Evolutionary conservation across 2,888 invertebrate species (phyloP).

Genomic region (Brachynemurus nebulosus): DNA sequence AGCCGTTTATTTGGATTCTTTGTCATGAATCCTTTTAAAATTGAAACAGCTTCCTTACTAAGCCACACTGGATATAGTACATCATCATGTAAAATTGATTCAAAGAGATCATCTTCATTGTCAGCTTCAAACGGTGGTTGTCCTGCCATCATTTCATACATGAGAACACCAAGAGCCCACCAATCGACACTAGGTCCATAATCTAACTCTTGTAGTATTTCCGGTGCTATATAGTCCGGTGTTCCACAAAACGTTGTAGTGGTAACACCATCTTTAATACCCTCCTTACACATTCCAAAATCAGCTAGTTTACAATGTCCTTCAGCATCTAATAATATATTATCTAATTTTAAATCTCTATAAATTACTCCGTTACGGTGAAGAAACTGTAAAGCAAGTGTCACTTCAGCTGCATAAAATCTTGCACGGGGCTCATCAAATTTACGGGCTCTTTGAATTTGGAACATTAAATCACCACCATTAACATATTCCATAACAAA

Average conservation of each 20-base stretch:
- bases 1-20: constrained; percentile 89
- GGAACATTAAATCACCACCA: constrained; percentile 98
- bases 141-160: constrained; percentile 99
- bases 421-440: constrained; percentile 92
- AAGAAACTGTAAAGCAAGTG: constrained; percentile 91
- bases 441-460: constrained; percentile 95
- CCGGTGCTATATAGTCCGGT: constrained; percentile 97
- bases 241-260: constrained; percentile 99
- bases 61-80: constrained; percentile 97
- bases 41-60: constrained; percentile 78
- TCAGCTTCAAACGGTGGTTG: constrained; percentile 99
- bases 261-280: constrained; percentile 71
- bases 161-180: constrained; percentile 96
- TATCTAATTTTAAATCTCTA: constrained; percentile 96
- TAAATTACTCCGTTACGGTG: constrained; percentile 96
- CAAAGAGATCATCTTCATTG: constrained; percentile 98
- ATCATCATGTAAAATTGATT: constrained; percentile 96
- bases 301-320: constrained; percentile 91
- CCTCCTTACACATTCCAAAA: constrained; percentile 99
- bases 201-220: constrained; percentile 88
- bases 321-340: constrained; percentile 90
- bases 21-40: constrained; percentile 93
- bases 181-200: constrained; percentile 83
- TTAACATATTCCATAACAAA: constrained; percentile 99
- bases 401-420: constrained; percentile 98